Conservation (phyloP, 2,113 vertebrate species). For the Oncorhynchus gorbuscha region DNA sequence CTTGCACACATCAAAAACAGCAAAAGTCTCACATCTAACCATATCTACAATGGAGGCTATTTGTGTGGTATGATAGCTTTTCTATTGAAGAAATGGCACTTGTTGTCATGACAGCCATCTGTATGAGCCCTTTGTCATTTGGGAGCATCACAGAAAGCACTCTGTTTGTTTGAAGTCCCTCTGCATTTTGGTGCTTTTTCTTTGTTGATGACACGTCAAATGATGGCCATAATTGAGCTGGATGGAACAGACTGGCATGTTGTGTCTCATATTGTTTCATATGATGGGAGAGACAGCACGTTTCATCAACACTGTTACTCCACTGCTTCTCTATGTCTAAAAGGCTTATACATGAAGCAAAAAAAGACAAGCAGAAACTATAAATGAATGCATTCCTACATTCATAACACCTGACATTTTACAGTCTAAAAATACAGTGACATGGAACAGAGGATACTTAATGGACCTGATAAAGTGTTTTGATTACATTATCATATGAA, state of each 20-base stretch:
- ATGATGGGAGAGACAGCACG: not conserved
- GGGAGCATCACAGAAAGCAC: not conserved
- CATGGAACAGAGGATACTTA: too few relatives aligned
- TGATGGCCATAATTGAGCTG: not conserved
- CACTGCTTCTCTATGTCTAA: not conserved
- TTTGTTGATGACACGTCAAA: not conserved
- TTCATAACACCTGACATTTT: too few relatives aligned
- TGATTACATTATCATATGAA: not conserved
- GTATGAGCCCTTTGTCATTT: not conserved
- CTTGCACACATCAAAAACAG: not conserved
- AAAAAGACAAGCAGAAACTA: too few relatives aligned
- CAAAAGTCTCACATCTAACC: not conserved
- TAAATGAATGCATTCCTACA: too few relatives aligned
- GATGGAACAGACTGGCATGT: not conserved
- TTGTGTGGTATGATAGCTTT: not conserved
- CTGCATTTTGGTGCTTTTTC: not conserved
- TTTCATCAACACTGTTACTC: not conserved
- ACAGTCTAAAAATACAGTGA: too few relatives aligned
- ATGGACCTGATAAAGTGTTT: too few relatives aligned
- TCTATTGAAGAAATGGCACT: not conserved
- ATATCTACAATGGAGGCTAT: not conserved
- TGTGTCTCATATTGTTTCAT: not conserved
- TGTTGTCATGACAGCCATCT: conserved; percentile 8
- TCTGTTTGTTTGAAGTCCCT: not conserved
- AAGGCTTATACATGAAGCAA: too few relatives aligned